Conservation (phyloP, 2,888 invertebrate genomes). For the Rotaria magnacalcarata region DNA sequence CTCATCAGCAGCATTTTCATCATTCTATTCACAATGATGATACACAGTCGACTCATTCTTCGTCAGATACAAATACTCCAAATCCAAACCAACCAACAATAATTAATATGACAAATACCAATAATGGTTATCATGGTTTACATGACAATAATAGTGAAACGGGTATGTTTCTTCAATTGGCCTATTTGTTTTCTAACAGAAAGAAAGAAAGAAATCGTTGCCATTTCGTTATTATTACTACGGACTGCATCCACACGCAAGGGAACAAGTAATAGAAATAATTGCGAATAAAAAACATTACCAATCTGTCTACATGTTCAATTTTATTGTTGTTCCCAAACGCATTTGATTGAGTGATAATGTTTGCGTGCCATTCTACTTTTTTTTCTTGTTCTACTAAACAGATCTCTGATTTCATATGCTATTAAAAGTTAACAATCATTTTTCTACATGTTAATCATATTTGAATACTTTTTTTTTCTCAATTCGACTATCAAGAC, state of each 20-base stretch:
- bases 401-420: background rate
- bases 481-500: slow-evolving; percentile 16
- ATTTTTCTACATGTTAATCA: background rate
- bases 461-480: slow-evolving; percentile 7
- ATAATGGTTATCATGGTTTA: slow-evolving; percentile 8
- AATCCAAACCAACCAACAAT: slow-evolving; percentile 4
- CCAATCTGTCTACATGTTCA: slow-evolving; percentile 19
- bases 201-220: background rate
- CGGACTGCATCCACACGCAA: background rate
- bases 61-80: slow-evolving; percentile 33
- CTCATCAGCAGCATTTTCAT: slow-evolving; percentile 17
- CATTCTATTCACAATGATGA: slow-evolving; percentile 33
- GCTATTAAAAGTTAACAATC: background rate
- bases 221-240: background rate
- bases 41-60: slow-evolving; percentile 33
- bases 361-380: background rate
- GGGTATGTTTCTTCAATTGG: slow-evolving; percentile 49
- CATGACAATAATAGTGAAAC: slow-evolving; percentile 51
- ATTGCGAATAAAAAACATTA: slow-evolving; percentile 30
- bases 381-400: background rate
- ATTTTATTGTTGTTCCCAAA: background rate
- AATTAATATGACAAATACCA: background rate
- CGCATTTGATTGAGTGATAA: background rate
- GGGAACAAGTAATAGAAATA: background rate
- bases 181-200: background rate